phyloP scores from a whole-genome alignment of 2,113 vertebrate species.

The Pica pica region DNA sequence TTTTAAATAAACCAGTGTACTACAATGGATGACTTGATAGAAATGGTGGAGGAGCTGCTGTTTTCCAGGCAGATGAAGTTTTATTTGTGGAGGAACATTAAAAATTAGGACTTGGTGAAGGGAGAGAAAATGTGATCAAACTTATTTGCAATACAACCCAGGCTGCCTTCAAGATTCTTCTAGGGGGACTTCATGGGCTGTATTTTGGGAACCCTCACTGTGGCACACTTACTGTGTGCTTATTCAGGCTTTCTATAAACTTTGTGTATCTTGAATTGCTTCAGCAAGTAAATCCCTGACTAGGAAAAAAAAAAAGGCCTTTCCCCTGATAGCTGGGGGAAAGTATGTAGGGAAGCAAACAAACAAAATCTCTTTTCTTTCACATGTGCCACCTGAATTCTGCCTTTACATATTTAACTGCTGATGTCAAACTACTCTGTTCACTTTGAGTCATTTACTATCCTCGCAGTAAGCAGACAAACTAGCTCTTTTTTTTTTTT shows the following conservation, averaged over 20 bases:
- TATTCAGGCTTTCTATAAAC: not conserved
- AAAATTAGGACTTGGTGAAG: not conserved
- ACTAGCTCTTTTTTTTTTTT: rapidly evolving
- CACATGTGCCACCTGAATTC: not conserved
- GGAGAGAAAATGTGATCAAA: not conserved
- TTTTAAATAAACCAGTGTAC: not conserved
- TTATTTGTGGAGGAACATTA: not conserved
- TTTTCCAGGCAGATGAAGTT: not conserved
- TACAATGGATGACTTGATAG: not conserved
- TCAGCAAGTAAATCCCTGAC: not conserved
- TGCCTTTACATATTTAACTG: not conserved
- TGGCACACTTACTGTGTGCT: not conserved
- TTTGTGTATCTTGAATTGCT: not conserved
- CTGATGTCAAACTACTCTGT: not conserved
- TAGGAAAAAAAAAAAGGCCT: not conserved
- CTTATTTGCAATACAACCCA: not conserved
- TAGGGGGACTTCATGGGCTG: not conserved
- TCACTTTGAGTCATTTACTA: not conserved
- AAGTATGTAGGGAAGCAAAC: not conserved
- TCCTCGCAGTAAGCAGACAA: not conserved
- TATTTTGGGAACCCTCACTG: not conserved
- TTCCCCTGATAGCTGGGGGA: not conserved
- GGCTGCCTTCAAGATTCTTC: not conserved
- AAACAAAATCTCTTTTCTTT: not conserved
- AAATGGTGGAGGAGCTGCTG: not conserved